Base-by-base conservation (phyloP, 2,888 invertebrate genomes). In the Nycteola revayana region DNA sequence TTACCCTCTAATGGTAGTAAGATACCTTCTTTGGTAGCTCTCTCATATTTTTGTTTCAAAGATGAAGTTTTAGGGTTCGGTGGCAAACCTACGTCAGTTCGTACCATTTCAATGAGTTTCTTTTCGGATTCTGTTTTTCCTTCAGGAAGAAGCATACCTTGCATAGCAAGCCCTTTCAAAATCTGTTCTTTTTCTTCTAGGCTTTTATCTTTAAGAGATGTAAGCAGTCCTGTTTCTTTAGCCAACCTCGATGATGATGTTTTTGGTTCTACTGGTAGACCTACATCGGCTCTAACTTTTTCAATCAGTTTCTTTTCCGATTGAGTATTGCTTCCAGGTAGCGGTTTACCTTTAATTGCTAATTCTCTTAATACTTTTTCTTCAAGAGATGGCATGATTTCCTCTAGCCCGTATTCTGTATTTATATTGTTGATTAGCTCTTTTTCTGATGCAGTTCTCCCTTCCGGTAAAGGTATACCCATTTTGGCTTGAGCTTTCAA, bases 281-380 rank as follows among this genome's bases (percentile, higher is more conserved):
- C 66, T 7, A 65, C n/a, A 2, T 66, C 60, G 0, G 25, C 24
- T n/a, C 54, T 45, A 4, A 69, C 49, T 36, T 66, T 68, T n/a
- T 47, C 24, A 1, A 61, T 39, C 0, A 73, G 3, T 8, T 55
- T 51, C 28, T 58, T 62, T 24, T 63, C 63, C 0, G 67, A 68
- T 1, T 49, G 10, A 0, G 64, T 52, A 40, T 56, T 56, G 1
- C 45, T 54, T 39, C 63, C 55, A 0, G 69, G 63, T 0, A 67
- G 35, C 1, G 53, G 55, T 1, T 50, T 3, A 0, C 63, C 56
- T 3, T 23, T 20, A 17, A 44, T 38, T 2, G 44, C 60, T 26
- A 47, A 32, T n/a, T 29, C 49, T 29, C 20, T 53, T 8, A 66
- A 3, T n/a, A 61, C 62, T 33, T 49, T 56, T 40, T 65, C 36